Evolutionary conservation across 1,140 invertebrate genomes (phyloP), one percentile per base, ranked within the genome.

Genomic region (Drosophila watanabei): DNA sequence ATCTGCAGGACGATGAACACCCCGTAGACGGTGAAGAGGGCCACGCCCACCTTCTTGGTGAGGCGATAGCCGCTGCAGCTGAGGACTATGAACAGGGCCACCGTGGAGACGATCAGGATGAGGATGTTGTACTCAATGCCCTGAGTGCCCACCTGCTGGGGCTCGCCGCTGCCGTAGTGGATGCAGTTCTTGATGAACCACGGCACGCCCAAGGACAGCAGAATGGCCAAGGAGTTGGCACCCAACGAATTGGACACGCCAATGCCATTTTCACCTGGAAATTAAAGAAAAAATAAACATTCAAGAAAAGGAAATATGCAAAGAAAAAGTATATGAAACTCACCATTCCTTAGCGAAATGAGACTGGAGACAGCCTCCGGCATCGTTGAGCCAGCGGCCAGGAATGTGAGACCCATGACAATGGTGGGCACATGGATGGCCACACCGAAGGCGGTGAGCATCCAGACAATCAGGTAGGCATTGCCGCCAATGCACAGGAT

Each of bases 401-500:
- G 92, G 64, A 99, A 96, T 0, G 97, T 98, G 75, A 98, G 95
- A 9, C 98, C 98, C 97, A 98, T 98, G 1, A 98, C 96, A 6
- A 97, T 97, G 88, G 97, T 97, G 1, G 97, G 96, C 49, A 98
- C 97, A 16, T 95, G 94, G 16, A 97, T 94, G 0, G 97, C 96
- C 70, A 95, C 94, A 57, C 96, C 98, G 65, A 98, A 95, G 5
- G 98, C 94, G 2, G 97, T 97, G 73, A 98, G 96, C 96, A 98
- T 98, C 98, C 98, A 99, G 0, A 98, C 96, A 13, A 98, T 96
- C 24, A 98, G 79, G 85, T 98, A 99, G 0, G 97, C 97, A 48
- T 97, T 95, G 1, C 95, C 89, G 0, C 96, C 97, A 59, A 99
- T 97, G 96, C 97, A 98, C 1, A 97, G 93, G 13, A 98, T 95